Percentiles rank a stretch among this genome's conserved stretches.
Evolutionary conservation across 2,113 vertebrate genomes (phyloP).

Genomic region (Urocolius indicus): DNA sequence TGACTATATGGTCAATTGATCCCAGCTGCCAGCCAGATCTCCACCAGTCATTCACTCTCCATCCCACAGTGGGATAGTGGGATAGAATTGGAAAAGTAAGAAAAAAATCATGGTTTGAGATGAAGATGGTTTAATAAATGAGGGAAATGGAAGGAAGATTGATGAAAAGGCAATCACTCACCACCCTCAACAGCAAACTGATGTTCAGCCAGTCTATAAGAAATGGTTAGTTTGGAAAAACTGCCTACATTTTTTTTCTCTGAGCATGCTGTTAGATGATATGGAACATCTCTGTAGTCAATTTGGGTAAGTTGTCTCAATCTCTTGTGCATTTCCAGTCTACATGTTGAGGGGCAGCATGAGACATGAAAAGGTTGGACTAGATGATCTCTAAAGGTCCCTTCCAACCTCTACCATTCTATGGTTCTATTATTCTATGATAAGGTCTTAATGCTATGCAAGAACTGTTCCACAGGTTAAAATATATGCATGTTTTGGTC

Average conservation of each 20-base stretch:
- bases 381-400: no score
- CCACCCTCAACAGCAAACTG: background rate
- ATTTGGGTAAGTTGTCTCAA: fast-evolving
- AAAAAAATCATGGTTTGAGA: background rate
- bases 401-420: no score
- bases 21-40: background rate
- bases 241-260: background rate
- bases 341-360: background rate
- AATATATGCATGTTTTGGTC: background rate
- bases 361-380: background rate
- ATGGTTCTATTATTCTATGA: no score
- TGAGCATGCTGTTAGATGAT: background rate
- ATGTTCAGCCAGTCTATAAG: background rate
- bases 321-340: background rate
- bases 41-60: background rate
- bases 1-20: background rate
- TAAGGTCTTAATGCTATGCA: background rate
- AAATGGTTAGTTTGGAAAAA: background rate
- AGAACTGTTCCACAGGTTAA: background rate
- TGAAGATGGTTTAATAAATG: background rate
- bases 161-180: background rate
- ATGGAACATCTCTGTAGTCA: background rate
- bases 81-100: background rate
- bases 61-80: fast-evolving
- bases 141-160: background rate